Evolutionary conservation across 2,888 invertebrate genomes (phyloP).

Genomic region (Temnothorax rugatulus): DNA sequence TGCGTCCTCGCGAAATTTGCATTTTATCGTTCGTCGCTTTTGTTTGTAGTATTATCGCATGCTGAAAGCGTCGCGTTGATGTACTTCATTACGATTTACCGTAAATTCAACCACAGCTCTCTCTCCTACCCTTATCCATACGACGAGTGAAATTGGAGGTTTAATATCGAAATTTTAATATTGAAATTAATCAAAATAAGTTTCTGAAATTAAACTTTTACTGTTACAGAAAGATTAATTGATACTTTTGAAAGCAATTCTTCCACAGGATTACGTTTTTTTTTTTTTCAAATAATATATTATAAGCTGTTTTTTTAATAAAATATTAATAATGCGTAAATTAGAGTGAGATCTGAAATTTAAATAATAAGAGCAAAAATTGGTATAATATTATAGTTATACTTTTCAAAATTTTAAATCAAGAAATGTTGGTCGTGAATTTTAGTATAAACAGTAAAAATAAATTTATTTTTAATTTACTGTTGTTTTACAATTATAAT

Average conservation of each 20-base stretch:
- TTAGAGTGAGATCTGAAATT: not conserved
- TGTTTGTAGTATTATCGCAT: slow-evolving; percentile 59
- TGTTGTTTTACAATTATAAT: not conserved
- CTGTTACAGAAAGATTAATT: not conserved
- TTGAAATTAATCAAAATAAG: slow-evolving; percentile 2
- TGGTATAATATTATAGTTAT: not conserved
- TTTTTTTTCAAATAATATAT: not conserved
- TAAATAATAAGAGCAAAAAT: not conserved
- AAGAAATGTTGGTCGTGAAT: not conserved
- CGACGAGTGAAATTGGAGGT: not conserved
- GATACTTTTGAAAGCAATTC: not conserved
- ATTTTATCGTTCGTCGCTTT: slow-evolving; percentile 58
- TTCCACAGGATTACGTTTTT: too few relatives aligned
- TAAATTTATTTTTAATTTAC: not conserved
- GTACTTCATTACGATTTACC: slow-evolving; percentile 59
- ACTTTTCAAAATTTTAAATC: not conserved
- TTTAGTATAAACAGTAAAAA: not conserved
- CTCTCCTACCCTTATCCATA: not conserved
- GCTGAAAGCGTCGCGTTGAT: slow-evolving; percentile 48
- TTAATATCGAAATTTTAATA: not conserved
- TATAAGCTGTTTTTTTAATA: not conserved
- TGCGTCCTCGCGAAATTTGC: slow-evolving; percentile 54
- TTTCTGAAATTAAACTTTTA: not conserved
- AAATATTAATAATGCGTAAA: not conserved
- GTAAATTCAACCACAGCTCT: slow-evolving; percentile 37